Percentiles rank a stretch among this genome's conserved stretches.
Conservation (phyloP, 2,797 vertebrate genomes). For the Eulemur coronatus region DNA sequence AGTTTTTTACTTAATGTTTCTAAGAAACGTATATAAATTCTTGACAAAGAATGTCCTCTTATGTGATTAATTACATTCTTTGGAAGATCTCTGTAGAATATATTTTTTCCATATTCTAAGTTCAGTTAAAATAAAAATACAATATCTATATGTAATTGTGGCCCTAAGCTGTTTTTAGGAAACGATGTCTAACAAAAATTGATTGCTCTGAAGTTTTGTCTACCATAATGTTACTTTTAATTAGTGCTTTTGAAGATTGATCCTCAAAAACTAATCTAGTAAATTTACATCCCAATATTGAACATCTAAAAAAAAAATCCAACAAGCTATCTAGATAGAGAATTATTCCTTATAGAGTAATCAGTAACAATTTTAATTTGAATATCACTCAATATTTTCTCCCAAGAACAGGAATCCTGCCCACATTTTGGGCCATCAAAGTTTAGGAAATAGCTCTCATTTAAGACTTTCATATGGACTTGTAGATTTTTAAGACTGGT, state of each 20-base stretch:
- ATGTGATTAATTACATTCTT: background rate
- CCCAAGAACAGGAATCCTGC: background rate
- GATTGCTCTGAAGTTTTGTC: background rate
- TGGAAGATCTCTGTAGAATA: background rate
- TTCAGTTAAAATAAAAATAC: background rate
- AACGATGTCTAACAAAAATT: background rate
- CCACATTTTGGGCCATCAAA: background rate
- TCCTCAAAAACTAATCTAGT: background rate
- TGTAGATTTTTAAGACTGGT: slow-evolving; percentile 29
- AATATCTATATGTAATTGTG: background rate
- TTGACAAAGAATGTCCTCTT: background rate
- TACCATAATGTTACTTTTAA: background rate
- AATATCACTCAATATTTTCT: background rate
- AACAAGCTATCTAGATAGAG: background rate
- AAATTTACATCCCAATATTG: background rate
- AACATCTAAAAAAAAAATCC: background rate
- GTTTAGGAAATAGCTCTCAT: background rate
- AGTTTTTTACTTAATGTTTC: background rate
- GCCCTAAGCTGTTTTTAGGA: background rate
- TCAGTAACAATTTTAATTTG: background rate
- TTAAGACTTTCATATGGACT: background rate
- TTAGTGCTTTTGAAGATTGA: background rate
- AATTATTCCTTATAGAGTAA: background rate
- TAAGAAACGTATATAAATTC: background rate
- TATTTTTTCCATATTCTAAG: background rate